Evolutionary conservation across 2,113 vertebrate genomes (phyloP), one percentile per base, ranked within the genome.

Genomic region (Loxodonta africana): DNA sequence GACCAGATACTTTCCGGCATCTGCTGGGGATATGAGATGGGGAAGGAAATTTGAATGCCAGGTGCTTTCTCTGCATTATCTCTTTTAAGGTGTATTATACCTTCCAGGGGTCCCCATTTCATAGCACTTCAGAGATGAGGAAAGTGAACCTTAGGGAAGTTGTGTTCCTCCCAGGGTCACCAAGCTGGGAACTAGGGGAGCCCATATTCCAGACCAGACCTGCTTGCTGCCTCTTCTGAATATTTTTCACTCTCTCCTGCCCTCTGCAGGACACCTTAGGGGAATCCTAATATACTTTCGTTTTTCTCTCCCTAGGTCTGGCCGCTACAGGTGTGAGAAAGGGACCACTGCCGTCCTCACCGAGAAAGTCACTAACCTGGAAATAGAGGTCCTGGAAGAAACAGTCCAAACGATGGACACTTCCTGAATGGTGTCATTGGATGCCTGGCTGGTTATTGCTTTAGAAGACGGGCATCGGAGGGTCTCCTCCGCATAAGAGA

Each of bases 351-450:
- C 98, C 0, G 89, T 99, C 78, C 98, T 99, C 91, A 98, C 98
- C 0, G 98, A 99, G 57, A 98, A 97, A 0, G 97, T 99, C 1
- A 98, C 98, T 0, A 81, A 93, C 23, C 96, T 99, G 97, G 98
- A 99, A 0, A 74, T 99, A 0, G 99, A 99, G 96, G 98, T 99
- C 95, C 82, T 99, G 91, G 99, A 99, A 48, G 99, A 99, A 71
- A 98, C 96, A 0, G 98, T 99, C 2, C 99, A 99, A 26, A 99
- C 99, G 1, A 99, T 99, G 99, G 99, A 99, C 96, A 99, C 99
- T 0, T 99, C 99, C 69, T 99, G 98, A 99, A 18, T 6, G 53
- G 67, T 11, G 67, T 14, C 3, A 0, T 8, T 1, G 30, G 84
- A 3, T 26, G 65, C 21, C n/a, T 73, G n/a, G 37, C 62, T 41